A percentile compares a stretch with the other conserved stretches of the same genome.
Conservation (phyloP, 2,113 vertebrate genomes). For the Pardalotus punctatus region DNA sequence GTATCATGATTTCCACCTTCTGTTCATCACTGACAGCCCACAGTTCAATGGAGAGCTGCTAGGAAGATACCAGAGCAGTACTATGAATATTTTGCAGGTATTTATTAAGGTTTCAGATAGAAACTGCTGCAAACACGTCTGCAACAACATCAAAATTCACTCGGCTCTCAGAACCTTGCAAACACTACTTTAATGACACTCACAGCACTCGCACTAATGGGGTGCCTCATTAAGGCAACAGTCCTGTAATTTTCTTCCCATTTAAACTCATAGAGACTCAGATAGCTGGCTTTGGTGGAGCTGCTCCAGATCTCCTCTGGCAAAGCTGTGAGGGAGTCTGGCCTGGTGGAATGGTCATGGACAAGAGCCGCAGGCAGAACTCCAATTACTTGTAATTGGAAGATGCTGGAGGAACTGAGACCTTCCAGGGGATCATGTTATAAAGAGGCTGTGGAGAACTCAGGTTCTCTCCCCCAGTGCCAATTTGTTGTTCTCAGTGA, state of each 20-base stretch:
- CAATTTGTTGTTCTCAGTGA: not conserved
- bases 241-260: not conserved
- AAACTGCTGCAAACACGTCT: not conserved
- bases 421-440: not conserved
- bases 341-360: not conserved
- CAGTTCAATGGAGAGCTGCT: not conserved
- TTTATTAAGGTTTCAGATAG: not conserved
- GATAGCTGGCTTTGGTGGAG: not conserved
- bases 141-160: not conserved
- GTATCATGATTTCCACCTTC: not conserved
- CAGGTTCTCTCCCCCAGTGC: not conserved
- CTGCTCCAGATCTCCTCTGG: conserved; percentile 12
- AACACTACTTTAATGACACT: not conserved
- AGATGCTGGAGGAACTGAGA: not conserved
- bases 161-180: not conserved
- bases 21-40: not conserved
- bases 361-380: conserved; percentile 8
- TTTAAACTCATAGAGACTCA: not conserved
- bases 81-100: not conserved
- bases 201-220: not conserved
- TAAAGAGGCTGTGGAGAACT: not conserved
- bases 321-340: not conserved
- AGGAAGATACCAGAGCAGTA: not conserved
- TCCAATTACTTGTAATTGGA: conserved; percentile 16
- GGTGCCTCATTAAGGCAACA: conserved; percentile 1